Evolutionary conservation across 2,888 invertebrate species (phyloP), one percentile per base, ranked within the genome.

Genomic region (Piscicola geometra): DNA sequence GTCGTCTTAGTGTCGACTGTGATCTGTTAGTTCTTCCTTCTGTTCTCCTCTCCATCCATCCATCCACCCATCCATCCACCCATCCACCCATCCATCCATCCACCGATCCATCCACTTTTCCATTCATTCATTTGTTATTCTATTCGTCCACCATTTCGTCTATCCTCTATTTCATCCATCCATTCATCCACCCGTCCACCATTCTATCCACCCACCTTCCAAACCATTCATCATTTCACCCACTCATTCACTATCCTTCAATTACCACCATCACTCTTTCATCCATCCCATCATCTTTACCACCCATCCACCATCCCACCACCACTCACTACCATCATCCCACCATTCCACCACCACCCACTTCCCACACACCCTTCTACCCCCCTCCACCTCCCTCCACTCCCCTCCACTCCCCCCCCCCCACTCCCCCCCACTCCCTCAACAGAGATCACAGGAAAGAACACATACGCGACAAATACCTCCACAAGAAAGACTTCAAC

Each of bases 401-500:
- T n/a, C n/a, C 5, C 3, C n/a, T n/a, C 21, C 25, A 25, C 25
- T n/a, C 21, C 9, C 21, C 5, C 21, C 60, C 60, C 9, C 21
- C 60, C 60, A 56, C n/a, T 21, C n/a, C 21, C 60, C 5, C 25
- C 3, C 60, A 5, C 35, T 47, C 21, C 5, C 15, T 30, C 21
- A 28, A 28, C 32, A 78, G 77, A 64, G 28, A 36, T 18, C 78
- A 79, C 12, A 77, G 83, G 47, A 81, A 82, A 76, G 76, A 80
- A 18, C 82, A 81, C 75, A 82, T 84, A 35, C 75, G 81, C 60
- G 76, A 80, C 28, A 84, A 84, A 77, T 84, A 84, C 77, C 80
- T 80, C 68, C 71, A 80, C 3, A 81, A 80, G 70, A 66, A 72
- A 15, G 83, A 79, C 79, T 82, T 81, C 77, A 80, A 81, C 56